A percentile compares a stretch with the other conserved stretches of the same genome.
These are phyloP conservation scores for Caenorhabditis briggsae DNA, from an alignment of 1,140 invertebrate species.

Conservation along the genomic window DNA sequence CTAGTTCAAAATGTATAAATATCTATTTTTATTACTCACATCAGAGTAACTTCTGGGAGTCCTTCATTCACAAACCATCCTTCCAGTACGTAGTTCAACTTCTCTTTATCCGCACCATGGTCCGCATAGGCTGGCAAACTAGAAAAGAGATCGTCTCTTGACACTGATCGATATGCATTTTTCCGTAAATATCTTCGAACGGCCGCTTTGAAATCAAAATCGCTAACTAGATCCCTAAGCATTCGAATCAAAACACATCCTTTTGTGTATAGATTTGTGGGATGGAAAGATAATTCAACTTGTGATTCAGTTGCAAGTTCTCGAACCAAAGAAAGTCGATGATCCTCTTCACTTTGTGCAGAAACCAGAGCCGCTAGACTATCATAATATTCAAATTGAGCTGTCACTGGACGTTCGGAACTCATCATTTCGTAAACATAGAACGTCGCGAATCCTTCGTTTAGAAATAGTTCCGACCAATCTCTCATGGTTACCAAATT, in stretches of 20 bases:
- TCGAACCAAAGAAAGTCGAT: slow-evolving; percentile 63
- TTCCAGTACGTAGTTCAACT: slow-evolving; percentile 71
- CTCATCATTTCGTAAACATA: slow-evolving; percentile 77
- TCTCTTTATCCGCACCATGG: slow-evolving; percentile 74
- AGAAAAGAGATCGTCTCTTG: slow-evolving; percentile 69
- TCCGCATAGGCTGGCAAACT: slow-evolving; percentile 71
- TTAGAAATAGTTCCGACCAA: slow-evolving; percentile 80
- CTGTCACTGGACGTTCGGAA: slow-evolving; percentile 70
- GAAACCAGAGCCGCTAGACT: slow-evolving; percentile 67
- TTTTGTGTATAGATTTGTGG: slow-evolving; percentile 74
- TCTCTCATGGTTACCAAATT: slow-evolving; percentile 80
- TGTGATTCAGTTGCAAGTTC: slow-evolving; percentile 61
- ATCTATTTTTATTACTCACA: slow-evolving; percentile 5
- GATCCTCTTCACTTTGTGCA: slow-evolving; percentile 65
- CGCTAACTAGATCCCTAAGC: slow-evolving; percentile 71
- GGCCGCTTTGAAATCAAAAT: slow-evolving; percentile 69
- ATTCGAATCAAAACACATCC: slow-evolving; percentile 73
- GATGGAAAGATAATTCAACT: slow-evolving; percentile 72
- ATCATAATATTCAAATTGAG: slow-evolving; percentile 71
- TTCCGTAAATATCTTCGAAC: slow-evolving; percentile 72
- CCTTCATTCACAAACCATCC: slow-evolving; percentile 75
- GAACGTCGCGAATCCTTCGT: slow-evolving; percentile 80
- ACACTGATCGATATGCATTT: slow-evolving; percentile 73
- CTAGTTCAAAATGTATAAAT: not conserved
- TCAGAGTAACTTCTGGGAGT: slow-evolving; percentile 72